A percentile compares a stretch with the other conserved stretches of the same genome.
Conservation (phyloP, 2,797 vertebrate species). For the Ispidina lecontei region DNA sequence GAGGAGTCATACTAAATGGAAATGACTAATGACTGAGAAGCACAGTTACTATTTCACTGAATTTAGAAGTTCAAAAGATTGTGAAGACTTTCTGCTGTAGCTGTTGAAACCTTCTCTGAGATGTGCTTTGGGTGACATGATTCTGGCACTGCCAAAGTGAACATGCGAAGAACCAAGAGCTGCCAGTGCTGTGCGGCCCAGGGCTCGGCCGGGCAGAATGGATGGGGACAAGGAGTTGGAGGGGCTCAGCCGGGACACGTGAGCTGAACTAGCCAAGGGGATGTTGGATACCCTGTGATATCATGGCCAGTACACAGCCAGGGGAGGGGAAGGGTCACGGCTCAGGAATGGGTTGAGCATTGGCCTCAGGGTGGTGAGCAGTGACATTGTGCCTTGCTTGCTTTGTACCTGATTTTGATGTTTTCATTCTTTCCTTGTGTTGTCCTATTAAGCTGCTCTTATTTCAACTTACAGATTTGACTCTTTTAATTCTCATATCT, state of each 20-base stretch:
- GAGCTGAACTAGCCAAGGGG: background rate
- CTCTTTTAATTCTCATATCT: background rate
- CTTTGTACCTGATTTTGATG: background rate
- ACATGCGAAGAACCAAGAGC: background rate
- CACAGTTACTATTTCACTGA: constrained; percentile 3
- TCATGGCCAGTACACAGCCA: too few relatives aligned
- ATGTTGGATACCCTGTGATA: too few relatives aligned
- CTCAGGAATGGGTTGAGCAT: too few relatives aligned
- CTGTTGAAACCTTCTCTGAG: background rate
- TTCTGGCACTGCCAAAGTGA: background rate
- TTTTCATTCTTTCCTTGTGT: background rate
- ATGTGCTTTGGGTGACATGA: background rate
- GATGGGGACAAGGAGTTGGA: background rate
- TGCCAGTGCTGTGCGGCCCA: background rate
- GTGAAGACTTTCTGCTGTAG: background rate
- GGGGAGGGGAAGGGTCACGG: background rate
- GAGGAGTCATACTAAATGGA: background rate
- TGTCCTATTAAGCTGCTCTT: too few relatives aligned
- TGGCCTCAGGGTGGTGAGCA: too few relatives aligned
- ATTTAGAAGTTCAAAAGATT: background rate
- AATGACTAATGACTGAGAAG: constrained; percentile 13
- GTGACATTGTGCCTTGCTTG: background rate
- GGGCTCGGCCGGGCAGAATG: background rate
- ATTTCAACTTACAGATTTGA: background rate
- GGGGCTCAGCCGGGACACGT: too few relatives aligned